Conservation (phyloP, 2,113 vertebrate genomes). For the Penelope pileata region DNA sequence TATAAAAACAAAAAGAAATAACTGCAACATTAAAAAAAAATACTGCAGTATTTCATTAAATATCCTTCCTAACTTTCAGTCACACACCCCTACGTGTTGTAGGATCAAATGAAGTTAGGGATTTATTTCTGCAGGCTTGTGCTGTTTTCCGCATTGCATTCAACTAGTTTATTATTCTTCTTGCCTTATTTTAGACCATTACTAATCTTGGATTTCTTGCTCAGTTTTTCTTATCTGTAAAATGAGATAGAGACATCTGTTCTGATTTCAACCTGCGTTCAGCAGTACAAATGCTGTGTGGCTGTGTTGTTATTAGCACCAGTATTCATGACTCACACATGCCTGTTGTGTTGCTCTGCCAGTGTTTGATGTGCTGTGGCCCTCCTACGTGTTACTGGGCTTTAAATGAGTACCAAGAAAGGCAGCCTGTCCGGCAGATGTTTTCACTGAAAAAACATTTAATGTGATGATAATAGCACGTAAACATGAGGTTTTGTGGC, state of each 20-base stretch:
- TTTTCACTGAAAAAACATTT: neutral
- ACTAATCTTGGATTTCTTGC: neutral
- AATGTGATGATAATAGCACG: neutral
- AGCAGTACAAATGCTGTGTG: neutral
- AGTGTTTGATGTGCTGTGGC: neutral
- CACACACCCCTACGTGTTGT: neutral
- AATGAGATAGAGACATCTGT: neutral
- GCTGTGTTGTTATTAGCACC: neutral
- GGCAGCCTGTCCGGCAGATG: accelerated
- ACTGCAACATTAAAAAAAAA: neutral
- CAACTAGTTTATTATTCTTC: neutral
- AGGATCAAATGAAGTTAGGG: neutral
- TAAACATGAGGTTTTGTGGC: neutral
- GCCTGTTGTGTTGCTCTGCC: neutral
- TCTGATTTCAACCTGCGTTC: neutral
- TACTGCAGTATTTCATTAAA: neutral
- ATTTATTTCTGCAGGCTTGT: neutral
- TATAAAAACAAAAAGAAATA: neutral
- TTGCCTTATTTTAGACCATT: neutral
- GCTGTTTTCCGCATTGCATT: neutral
- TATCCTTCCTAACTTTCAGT: neutral
- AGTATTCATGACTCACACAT: neutral
- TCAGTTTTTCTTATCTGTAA: conserved; percentile 6
- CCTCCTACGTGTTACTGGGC: neutral
- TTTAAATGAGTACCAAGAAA: neutral